Evolutionary conservation across 2,113 vertebrate genomes (phyloP).

Genomic region (Lampris incognitus): DNA sequence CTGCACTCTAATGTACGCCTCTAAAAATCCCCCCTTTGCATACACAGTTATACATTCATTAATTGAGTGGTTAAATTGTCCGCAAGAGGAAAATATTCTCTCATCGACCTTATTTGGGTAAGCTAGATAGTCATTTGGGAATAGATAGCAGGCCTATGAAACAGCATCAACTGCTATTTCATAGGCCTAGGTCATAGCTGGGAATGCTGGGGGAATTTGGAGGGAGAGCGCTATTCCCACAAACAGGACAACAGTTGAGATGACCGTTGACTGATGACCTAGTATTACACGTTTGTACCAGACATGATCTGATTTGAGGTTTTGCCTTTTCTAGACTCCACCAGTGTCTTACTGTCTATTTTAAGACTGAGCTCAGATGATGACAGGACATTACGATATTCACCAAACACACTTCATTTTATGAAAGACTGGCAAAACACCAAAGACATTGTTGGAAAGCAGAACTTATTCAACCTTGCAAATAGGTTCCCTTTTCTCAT

Average conservation of each 20-base stretch:
- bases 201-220: conserved; percentile 75
- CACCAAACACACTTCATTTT: neutral
- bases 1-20: conserved; percentile 54
- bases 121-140: conserved; percentile 49
- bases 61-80: conserved; percentile 45
- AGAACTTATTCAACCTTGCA: neutral
- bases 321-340: neutral
- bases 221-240: conserved; percentile 32
- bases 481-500: neutral
- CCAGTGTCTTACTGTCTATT: neutral
- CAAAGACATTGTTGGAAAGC: neutral
- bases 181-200: conserved; percentile 37
- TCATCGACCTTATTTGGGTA: conserved; percentile 56
- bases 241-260: conserved; percentile 2
- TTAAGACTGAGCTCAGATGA: neutral
- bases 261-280: conserved; percentile 2
- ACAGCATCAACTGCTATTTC: neutral
- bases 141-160: conserved; percentile 22
- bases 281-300: neutral
- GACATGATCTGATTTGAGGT: conserved; percentile 18
- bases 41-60: conserved; percentile 41
- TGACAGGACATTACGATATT: neutral
- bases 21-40: conserved; percentile 59
- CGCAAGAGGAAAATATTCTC: conserved; percentile 50
- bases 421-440: neutral